A percentile compares a stretch with the other conserved stretches of the same genome.
Evolutionary conservation across 2,113 vertebrate genomes (phyloP).

Genomic region (Poeciliopsis occidentalis): DNA sequence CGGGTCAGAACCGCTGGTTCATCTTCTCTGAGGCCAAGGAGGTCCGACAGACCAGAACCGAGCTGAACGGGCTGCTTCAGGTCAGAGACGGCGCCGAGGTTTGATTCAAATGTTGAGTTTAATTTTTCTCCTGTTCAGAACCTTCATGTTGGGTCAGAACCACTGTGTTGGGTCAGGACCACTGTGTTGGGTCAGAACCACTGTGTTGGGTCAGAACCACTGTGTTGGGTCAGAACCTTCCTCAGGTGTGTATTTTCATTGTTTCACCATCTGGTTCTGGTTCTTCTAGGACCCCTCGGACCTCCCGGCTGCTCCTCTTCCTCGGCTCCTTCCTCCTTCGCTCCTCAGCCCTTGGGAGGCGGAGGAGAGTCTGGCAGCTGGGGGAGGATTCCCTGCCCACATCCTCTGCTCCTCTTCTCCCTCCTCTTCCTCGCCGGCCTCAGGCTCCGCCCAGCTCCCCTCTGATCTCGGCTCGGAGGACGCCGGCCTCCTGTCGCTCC

Average conservation of each 20-base stretch:
- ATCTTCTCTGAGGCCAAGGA: slow-evolving; percentile 84
- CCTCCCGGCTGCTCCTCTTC: slow-evolving; percentile 7
- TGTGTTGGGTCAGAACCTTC: too few relatives aligned
- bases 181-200: too few relatives aligned
- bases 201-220: too few relatives aligned
- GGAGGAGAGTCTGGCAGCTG: slow-evolving; percentile 81
- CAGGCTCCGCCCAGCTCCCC: slow-evolving; percentile 11
- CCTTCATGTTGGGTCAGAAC: too few relatives aligned
- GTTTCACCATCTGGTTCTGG: neutral
- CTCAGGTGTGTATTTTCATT: neutral
- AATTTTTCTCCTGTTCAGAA: too few relatives aligned
- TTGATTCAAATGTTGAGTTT: neutral
- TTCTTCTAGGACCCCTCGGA: slow-evolving; percentile 27
- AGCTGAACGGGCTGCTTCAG: slow-evolving; percentile 72
- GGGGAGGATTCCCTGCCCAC: slow-evolving; percentile 85
- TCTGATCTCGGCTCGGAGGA: slow-evolving; percentile 54
- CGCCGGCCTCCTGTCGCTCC: slow-evolving; percentile 81
- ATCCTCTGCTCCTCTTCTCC: slow-evolving; percentile 68
- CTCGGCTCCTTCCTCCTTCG: slow-evolving; percentile 84
- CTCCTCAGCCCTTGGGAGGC: slow-evolving; percentile 88
- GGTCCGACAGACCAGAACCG: slow-evolving; percentile 81
- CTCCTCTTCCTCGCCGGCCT: slow-evolving; percentile 4
- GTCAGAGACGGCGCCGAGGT: slow-evolving; percentile 23
- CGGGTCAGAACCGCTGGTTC: slow-evolving; percentile 75
- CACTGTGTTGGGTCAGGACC: too few relatives aligned